Evolutionary conservation across 2,888 invertebrate genomes (phyloP).

Genomic region (Athalia rosae): DNA sequence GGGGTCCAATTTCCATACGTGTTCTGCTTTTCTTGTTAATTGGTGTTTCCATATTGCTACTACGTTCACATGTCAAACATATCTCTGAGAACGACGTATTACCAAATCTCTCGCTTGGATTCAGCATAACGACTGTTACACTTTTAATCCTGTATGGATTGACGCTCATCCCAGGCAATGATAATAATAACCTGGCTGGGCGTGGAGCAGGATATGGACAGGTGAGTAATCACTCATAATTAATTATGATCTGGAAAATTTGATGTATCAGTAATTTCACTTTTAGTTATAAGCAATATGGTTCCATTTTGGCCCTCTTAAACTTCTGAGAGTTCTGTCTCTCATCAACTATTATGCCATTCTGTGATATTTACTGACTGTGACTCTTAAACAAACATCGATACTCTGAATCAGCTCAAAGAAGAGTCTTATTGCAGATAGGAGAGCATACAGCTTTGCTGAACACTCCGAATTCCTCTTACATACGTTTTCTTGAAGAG

Average conservation of each 20-base stretch:
- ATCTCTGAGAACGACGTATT: constrained; percentile 62
- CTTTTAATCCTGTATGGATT: constrained; percentile 83
- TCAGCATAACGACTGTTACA: constrained; percentile 78
- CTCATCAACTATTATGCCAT: not conserved
- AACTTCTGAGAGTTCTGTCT: not conserved
- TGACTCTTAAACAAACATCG: constrained; percentile 48
- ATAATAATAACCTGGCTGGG: constrained; percentile 71
- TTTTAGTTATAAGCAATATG: constrained; percentile 52
- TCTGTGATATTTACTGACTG: not conserved
- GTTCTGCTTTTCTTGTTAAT: constrained; percentile 80
- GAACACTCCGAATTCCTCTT: constrained; percentile 73
- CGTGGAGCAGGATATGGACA: constrained; percentile 76
- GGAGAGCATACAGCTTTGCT: constrained; percentile 80
- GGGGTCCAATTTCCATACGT: constrained; percentile 84
- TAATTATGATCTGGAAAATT: constrained; percentile 48
- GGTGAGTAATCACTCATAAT: constrained; percentile 70
- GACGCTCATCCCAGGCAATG: constrained; percentile 81
- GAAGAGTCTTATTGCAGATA: constrained; percentile 69
- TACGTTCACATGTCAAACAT: constrained; percentile 79
- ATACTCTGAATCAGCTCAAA: constrained; percentile 49
- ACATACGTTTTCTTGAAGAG: constrained; percentile 80
- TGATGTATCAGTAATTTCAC: constrained; percentile 32
- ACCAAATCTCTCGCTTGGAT: constrained; percentile 75
- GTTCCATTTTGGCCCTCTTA: too few species aligned
- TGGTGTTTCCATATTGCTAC: constrained; percentile 76